Conservation (phyloP, 2,797 vertebrate genomes). For the Phoeniculus purpureus region DNA sequence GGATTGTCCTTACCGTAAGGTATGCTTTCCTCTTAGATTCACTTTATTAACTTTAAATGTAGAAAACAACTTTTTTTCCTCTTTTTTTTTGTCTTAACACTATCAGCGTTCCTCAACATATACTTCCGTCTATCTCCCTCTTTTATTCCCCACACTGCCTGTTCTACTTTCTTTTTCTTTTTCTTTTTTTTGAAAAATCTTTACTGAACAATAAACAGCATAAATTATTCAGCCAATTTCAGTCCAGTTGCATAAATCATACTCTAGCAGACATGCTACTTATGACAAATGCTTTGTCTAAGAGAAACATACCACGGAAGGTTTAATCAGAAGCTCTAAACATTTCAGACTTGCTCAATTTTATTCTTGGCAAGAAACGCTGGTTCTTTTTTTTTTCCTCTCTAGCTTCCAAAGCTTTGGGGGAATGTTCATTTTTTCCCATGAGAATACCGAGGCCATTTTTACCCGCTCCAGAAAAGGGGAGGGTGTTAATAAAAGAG, state of each 20-base stretch:
- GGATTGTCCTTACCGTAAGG: constrained; percentile 16
- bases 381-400: constrained; percentile 16
- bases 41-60: constrained; percentile 63
- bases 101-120: neutral
- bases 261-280: constrained; percentile 70
- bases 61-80: constrained; percentile 18
- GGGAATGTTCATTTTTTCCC: constrained; percentile 52
- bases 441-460: constrained; percentile 63
- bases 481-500: constrained; percentile 53
- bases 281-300: constrained; percentile 78
- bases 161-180: constrained; percentile 49
- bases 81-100: neutral
- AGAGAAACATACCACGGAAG: constrained; percentile 72
- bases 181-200: constrained; percentile 51
- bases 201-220: constrained; percentile 76
- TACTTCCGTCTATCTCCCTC: neutral
- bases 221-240: constrained; percentile 79
- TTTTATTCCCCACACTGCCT: constrained; percentile 29
- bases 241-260: constrained; percentile 75
- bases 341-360: constrained; percentile 70
- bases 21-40: constrained; percentile 47
- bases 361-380: constrained; percentile 72
- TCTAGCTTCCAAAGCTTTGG: constrained; percentile 62
- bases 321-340: constrained; percentile 77
- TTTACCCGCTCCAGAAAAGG: constrained; percentile 46